Conservation (phyloP, 2,797 vertebrate genomes). For the Cuculus canorus region DNA sequence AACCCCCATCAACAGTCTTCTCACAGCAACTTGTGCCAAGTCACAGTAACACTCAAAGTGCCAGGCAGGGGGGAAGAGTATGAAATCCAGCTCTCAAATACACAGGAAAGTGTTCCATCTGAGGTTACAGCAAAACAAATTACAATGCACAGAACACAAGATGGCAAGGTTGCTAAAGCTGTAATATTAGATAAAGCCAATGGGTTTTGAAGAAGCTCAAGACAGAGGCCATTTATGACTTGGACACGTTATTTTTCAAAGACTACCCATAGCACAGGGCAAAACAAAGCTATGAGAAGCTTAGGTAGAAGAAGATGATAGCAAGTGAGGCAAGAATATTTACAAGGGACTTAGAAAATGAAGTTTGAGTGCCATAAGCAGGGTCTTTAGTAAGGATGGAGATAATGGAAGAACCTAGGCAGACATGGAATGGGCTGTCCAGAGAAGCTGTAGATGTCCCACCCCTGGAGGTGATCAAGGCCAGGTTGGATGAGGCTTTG, state of each 20-base stretch:
- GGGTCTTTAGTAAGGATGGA: not conserved
- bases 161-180: not conserved
- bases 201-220: constrained; percentile 12
- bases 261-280: not conserved
- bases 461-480: no score
- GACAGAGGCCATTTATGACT: not conserved
- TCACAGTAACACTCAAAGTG: not conserved
- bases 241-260: not conserved
- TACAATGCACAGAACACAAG: not conserved
- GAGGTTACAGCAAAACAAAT: not conserved
- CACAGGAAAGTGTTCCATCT: not conserved
- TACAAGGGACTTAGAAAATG: not conserved
- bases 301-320: not conserved
- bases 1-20: not conserved
- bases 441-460: no score
- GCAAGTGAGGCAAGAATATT: not conserved
- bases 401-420: not conserved
- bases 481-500: no score
- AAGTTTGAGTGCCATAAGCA: not conserved
- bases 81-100: not conserved
- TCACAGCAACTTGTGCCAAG: not conserved
- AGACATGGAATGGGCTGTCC: not conserved
- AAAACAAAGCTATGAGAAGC: not conserved
- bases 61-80: not conserved
- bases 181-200: not conserved